Conservation (phyloP, 2,888 invertebrate genomes). For the Prosapia bicincta region DNA sequence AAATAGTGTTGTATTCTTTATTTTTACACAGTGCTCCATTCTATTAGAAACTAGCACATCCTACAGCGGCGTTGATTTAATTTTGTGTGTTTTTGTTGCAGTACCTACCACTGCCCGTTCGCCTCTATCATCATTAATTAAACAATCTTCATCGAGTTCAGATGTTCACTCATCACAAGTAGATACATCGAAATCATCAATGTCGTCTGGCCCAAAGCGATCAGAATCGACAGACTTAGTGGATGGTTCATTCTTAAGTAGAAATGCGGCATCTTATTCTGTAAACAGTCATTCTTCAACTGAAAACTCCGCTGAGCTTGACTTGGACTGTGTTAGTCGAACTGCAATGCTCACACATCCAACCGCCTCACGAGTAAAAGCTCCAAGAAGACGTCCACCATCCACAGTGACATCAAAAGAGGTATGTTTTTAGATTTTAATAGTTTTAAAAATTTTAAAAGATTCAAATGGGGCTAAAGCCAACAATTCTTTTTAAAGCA, state of each 20-base stretch:
- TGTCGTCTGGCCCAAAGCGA: neutral
- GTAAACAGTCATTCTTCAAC: neutral
- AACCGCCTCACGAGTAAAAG: conserved; percentile 56
- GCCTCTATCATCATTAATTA: conserved; percentile 13
- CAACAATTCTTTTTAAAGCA: no score
- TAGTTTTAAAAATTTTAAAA: no score
- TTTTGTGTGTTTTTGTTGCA: no score
- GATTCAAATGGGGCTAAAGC: no score
- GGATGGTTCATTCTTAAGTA: conserved; percentile 29
- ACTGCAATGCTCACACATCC: conserved; percentile 50
- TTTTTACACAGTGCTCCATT: no score
- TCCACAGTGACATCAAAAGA: conserved; percentile 49
- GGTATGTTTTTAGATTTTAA: conserved; percentile 38
- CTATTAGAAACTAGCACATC: no score
- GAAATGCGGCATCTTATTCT: neutral
- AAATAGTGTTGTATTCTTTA: no score
- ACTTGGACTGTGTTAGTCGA: conserved; percentile 50
- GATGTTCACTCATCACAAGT: neutral
- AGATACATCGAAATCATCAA: neutral
- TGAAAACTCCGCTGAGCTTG: conserved; percentile 42
- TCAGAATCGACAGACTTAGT: conserved; percentile 21
- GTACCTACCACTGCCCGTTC: neutral
- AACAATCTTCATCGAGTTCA: neutral
- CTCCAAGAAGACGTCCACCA: conserved; percentile 63
- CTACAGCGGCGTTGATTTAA: no score